A percentile compares a stretch with the other conserved stretches of the same genome.
Conservation (phyloP, 1,140 invertebrate species). For the Diuraphis noxia region DNA sequence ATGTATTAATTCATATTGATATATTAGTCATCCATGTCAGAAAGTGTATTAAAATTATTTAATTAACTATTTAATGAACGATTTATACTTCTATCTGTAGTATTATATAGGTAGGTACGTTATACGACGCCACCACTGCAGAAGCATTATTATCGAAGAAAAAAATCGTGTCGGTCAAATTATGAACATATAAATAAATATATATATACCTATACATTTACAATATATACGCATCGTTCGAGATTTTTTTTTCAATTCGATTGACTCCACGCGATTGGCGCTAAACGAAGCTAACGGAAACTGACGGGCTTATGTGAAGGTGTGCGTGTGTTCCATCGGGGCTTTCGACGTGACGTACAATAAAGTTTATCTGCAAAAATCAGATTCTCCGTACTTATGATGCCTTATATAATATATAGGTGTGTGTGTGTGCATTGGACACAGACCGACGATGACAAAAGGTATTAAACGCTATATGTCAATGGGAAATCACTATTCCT, state of each 20-base stretch:
- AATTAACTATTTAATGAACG: no score
- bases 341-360: not conserved
- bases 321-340: not conserved
- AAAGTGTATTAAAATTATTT: no score
- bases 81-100: no score
- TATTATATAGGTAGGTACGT: no score
- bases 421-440: no score
- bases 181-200: not conserved
- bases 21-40: no score
- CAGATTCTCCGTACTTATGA: not conserved
- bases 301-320: not conserved
- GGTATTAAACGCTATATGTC: not conserved
- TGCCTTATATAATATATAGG: not conserved
- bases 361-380: not conserved
- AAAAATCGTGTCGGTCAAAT: not conserved
- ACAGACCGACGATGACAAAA: not conserved
- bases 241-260: slow-evolving; percentile 1
- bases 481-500: slow-evolving; percentile 29
- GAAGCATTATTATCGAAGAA: not conserved
- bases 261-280: not conserved
- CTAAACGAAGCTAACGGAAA: slow-evolving; percentile 2
- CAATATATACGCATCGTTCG: not conserved
- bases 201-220: not conserved
- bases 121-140: not conserved
- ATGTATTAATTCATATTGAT: no score